Conservation (phyloP, 2,797 vertebrate species). For the Anolis apletophallus region DNA sequence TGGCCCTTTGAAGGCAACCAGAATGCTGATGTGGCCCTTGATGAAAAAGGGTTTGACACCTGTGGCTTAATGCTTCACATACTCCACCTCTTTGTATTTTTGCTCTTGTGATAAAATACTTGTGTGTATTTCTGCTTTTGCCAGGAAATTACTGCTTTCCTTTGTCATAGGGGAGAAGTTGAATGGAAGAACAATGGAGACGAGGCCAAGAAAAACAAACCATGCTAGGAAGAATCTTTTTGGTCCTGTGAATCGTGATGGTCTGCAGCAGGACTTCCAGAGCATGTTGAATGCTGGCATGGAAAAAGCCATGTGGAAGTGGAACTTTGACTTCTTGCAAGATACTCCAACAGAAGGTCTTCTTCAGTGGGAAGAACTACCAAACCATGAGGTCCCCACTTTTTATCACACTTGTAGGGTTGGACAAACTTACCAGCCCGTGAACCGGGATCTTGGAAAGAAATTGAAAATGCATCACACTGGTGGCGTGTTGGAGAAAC, state of each 20-base stretch:
- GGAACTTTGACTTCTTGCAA: constrained; percentile 83
- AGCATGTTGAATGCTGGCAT: constrained; percentile 71
- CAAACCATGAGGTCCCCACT: constrained; percentile 75
- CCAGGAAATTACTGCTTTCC: neutral
- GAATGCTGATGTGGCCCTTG: too few species aligned
- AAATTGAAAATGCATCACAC: constrained; percentile 46
- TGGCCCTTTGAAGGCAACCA: too few species aligned
- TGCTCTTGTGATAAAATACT: neutral
- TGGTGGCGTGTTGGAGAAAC: constrained; percentile 25
- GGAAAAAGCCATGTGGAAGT: constrained; percentile 79
- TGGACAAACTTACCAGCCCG: neutral
- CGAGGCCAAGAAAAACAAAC: constrained; percentile 37
- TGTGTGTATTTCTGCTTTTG: constrained; percentile 32
- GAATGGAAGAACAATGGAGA: constrained; percentile 57
- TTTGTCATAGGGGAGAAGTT: accelerated
- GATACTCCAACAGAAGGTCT: constrained; percentile 67
- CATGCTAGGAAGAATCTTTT: constrained; percentile 79
- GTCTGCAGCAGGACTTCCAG: constrained; percentile 83
- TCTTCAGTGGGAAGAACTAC: constrained; percentile 82
- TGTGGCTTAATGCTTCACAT: too few species aligned
- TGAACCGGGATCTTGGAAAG: constrained; percentile 38
- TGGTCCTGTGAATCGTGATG: constrained; percentile 81
- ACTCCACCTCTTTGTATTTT: neutral
- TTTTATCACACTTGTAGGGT: constrained; percentile 81
- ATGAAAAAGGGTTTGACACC: too few species aligned